Conservation (phyloP, 2,888 invertebrate species). For the Agrenia bidenticulata region DNA sequence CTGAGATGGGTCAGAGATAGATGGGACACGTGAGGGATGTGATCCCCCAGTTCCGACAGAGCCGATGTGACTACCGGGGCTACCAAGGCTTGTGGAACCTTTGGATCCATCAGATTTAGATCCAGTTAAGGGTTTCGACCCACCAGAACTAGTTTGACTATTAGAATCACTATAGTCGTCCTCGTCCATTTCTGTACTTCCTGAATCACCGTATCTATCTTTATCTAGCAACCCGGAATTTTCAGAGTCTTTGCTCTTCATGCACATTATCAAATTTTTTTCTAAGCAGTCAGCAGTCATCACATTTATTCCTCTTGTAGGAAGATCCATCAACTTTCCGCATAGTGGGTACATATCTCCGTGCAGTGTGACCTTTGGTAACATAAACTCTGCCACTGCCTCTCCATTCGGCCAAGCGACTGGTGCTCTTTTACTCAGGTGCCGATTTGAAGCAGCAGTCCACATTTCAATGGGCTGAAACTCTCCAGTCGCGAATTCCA, state of each 20-base stretch:
- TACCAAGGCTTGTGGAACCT: too few relatives aligned
- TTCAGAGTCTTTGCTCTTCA: neutral
- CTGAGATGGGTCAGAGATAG: neutral
- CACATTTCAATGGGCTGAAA: neutral
- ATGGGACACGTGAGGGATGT: too few relatives aligned
- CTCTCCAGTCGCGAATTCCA: too few relatives aligned
- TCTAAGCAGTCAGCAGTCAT: neutral
- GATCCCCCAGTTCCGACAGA: too few relatives aligned
- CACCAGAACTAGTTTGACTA: too few relatives aligned
- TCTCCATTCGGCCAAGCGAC: neutral
- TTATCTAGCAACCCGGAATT: too few relatives aligned
- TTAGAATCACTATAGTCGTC: too few relatives aligned
- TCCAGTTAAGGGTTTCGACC: too few relatives aligned
- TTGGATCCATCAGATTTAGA: too few relatives aligned
- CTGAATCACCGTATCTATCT: too few relatives aligned
- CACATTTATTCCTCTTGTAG: neutral
- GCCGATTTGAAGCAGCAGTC: neutral
- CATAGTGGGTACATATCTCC: neutral
- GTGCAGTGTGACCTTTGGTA: neutral
- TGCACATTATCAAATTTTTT: neutral
- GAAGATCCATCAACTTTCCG: neutral
- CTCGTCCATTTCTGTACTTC: too few relatives aligned
- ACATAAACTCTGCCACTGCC: neutral
- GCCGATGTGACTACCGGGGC: too few relatives aligned
- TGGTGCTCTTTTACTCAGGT: neutral